These are phyloP conservation scores for Oreochromis niloticus DNA, from an alignment of 2,113 vertebrate genomes.

Conservation along the genomic window DNA sequence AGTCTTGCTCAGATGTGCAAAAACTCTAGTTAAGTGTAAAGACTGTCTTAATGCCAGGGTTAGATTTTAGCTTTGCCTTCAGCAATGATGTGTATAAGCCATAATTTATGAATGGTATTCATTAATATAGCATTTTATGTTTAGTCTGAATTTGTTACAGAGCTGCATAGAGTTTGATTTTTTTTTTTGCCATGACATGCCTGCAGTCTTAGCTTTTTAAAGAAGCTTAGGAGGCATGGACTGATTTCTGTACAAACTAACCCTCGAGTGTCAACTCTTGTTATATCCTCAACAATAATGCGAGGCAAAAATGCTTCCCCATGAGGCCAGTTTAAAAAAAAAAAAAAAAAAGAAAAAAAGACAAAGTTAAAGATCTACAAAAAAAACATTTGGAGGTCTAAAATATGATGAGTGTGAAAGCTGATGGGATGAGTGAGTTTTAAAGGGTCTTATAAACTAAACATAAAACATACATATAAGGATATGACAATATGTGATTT, in stretches of 20 bases:
- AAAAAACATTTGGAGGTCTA: background rate
- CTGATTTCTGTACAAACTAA: background rate
- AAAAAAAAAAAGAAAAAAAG: no score
- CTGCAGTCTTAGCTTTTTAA: background rate
- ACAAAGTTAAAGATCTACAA: background rate
- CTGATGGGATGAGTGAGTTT: background rate
- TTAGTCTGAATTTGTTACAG: constrained; percentile 37
- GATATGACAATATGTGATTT: background rate
- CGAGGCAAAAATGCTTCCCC: background rate
- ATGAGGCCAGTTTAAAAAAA: background rate
- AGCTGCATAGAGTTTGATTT: constrained; percentile 44
- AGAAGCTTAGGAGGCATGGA: background rate
- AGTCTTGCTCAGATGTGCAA: background rate
- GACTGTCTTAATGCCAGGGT: background rate
- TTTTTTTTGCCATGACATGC: background rate
- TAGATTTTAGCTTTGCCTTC: background rate
- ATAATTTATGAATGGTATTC: constrained; percentile 39
- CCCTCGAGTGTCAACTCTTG: background rate
- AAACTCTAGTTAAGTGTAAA: background rate
- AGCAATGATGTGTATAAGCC: background rate
- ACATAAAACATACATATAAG: background rate
- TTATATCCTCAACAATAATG: background rate
- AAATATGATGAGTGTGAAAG: background rate
- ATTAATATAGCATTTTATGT: constrained; percentile 4
- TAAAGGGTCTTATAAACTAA: background rate